These are phyloP conservation scores for Ernsta delagoae DNA, from an alignment of 2,888 invertebrate genomes.

Conservation along the genomic window DNA sequence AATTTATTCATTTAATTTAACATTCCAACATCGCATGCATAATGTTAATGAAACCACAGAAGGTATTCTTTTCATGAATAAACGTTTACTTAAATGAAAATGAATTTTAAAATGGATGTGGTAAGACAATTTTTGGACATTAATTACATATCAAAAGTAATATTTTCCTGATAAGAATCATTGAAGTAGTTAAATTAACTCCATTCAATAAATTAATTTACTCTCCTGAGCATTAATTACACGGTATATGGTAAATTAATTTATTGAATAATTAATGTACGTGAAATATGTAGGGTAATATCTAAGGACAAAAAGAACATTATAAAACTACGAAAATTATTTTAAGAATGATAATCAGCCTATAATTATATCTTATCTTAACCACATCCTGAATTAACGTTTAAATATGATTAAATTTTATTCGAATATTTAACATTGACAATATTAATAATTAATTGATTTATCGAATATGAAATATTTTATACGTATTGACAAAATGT, in stretches of 20 bases:
- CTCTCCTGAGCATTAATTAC: background rate
- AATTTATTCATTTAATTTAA: background rate
- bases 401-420: slow-evolving; percentile 43
- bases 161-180: background rate
- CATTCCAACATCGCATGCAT: slow-evolving; percentile 1
- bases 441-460: slow-evolving; percentile 57
- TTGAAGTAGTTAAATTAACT: background rate
- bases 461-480: slow-evolving; percentile 47
- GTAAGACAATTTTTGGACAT: background rate
- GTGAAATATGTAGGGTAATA: no score
- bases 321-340: no score
- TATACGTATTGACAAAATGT: slow-evolving; percentile 69
- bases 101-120: slow-evolving; percentile 4
- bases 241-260: background rate
- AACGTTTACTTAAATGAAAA: slow-evolving; percentile 2
- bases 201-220: background rate
- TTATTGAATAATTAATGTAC: no score
- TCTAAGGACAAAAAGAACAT: background rate
- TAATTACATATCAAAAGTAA: background rate
- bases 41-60: background rate
- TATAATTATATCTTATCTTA: background rate
- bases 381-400: slow-evolving; percentile 35
- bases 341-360: no score
- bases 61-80: background rate
- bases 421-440: slow-evolving; percentile 60